phyloP scores from a whole-genome alignment of 2,113 vertebrate species.

The Pelobates fuscus region DNA sequence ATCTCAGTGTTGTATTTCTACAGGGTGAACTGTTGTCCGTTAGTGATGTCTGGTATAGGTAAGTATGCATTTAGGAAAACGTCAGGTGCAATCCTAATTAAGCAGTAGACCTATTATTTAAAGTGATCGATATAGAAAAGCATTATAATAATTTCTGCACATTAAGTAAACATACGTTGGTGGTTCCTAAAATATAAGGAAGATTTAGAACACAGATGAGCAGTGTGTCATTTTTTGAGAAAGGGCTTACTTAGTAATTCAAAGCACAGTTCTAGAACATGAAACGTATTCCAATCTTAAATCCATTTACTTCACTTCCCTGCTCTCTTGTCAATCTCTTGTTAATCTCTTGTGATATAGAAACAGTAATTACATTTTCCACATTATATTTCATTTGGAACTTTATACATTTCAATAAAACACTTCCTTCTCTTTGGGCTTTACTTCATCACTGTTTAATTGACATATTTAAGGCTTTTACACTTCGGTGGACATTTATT shows the following conservation, averaged over 20 bases:
- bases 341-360: conserved; percentile 16
- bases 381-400: conserved; percentile 39
- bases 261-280: conserved; percentile 6
- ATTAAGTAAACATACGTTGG: too few relatives aligned
- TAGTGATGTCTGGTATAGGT: too few relatives aligned
- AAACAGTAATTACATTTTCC: conserved; percentile 35
- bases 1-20: too few relatives aligned
- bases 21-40: too few relatives aligned
- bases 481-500: conserved; percentile 28
- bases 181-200: too few relatives aligned
- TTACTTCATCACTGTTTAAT: conserved; percentile 31
- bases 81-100: too few relatives aligned
- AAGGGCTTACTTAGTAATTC: conserved; percentile 12
- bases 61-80: too few relatives aligned
- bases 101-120: too few relatives aligned
- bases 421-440: neutral
- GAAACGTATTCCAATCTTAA: neutral
- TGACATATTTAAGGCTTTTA: conserved; percentile 35
- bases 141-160: too few relatives aligned
- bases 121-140: too few relatives aligned
- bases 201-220: too few relatives aligned
- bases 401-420: conserved; percentile 7
- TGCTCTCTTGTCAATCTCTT: neutral
- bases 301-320: conserved; percentile 23
- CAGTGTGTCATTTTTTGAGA: too few relatives aligned